These are phyloP conservation scores for Pantherophis alleghaniensis DNA, from an alignment of 2,797 vertebrate genomes.

Conservation along the genomic window DNA sequence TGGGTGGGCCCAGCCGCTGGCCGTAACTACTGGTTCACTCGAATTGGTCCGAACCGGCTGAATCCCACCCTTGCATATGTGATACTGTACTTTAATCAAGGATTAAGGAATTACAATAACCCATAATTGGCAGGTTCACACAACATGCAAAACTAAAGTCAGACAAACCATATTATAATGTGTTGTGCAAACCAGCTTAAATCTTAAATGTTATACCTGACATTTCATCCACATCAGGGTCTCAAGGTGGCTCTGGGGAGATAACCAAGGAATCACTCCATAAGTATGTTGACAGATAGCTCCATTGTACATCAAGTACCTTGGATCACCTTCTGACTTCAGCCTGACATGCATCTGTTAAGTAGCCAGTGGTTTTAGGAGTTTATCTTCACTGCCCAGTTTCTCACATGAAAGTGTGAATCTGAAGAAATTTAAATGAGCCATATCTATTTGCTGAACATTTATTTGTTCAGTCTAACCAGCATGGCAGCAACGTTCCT, in stretches of 20 bases:
- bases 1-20: too few relatives aligned
- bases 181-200: background rate
- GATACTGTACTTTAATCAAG: background rate
- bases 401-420: background rate
- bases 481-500: background rate
- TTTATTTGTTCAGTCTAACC: background rate
- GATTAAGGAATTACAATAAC: background rate
- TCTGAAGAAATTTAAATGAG: background rate
- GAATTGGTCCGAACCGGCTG: too few relatives aligned
- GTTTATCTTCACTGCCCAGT: background rate
- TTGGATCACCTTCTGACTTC: background rate
- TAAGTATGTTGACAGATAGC: background rate
- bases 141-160: background rate
- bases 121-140: background rate
- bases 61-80: background rate
- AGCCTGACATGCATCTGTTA: background rate
- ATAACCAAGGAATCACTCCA: background rate
- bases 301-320: background rate
- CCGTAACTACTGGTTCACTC: too few relatives aligned
- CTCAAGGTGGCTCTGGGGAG: background rate
- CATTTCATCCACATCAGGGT: background rate
- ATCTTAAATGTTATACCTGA: background rate
- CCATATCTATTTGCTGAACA: background rate
- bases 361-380: background rate
- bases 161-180: background rate